These are phyloP conservation scores for Galagoides demidoff DNA, from an alignment of 2,797 vertebrate genomes.

Conservation along the genomic window DNA sequence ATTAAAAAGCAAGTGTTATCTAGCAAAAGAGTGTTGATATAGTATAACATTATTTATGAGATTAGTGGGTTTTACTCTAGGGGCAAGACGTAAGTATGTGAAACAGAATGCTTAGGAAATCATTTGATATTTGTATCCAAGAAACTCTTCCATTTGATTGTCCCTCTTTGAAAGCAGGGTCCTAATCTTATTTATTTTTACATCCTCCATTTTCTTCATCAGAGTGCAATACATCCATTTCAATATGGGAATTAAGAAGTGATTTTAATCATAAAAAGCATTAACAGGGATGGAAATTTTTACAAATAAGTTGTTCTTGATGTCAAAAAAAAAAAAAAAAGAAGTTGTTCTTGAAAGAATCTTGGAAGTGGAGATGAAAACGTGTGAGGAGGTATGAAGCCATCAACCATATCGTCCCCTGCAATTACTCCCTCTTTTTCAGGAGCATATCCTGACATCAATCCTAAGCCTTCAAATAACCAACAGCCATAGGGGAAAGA, in stretches of 20 bases:
- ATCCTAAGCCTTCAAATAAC: neutral
- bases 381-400: neutral
- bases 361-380: neutral
- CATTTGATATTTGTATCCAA: neutral
- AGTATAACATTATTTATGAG: conserved; percentile 44
- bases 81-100: neutral
- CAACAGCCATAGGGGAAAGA: neutral
- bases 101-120: neutral
- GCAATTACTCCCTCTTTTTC: neutral
- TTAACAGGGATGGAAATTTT: neutral
- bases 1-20: neutral
- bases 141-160: neutral
- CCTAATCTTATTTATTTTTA: neutral
- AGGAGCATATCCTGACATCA: neutral
- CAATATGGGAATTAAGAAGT: neutral
- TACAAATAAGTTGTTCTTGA: neutral
- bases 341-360: neutral
- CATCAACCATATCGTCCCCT: neutral
- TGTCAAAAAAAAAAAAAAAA: too few relatives aligned
- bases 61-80: neutral
- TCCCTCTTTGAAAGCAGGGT: neutral
- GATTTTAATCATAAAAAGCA: neutral
- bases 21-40: neutral
- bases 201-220: neutral
- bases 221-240: neutral